Evolutionary conservation across 2,113 vertebrate genomes (phyloP), one percentile per base, ranked within the genome.

Genomic region (Dascyllus trimaculatus): DNA sequence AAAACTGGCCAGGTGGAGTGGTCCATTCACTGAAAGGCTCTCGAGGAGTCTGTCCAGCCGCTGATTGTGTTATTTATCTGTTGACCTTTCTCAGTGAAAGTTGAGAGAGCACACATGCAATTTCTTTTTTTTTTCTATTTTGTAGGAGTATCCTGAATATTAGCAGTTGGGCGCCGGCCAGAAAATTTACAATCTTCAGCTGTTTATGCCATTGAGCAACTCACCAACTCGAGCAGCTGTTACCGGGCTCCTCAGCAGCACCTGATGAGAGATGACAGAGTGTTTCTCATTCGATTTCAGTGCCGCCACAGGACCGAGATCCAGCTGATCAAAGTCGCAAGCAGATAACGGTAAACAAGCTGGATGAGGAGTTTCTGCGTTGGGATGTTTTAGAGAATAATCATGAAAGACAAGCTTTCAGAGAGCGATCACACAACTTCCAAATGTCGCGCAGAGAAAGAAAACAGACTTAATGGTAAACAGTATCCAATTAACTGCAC

Each of bases 401-500:
- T 73, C 32, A 67, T 11, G 24, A 68, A 80, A 78, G 69, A 74
- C 29, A 46, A 40, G 45, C 69, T 63, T 68, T 75, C 25, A 68
- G 21, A 82, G 67, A 21, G 21, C 19, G 51, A 49, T 51, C 1
- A 49, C 43, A 46, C 52, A 70, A 29, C 57, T 51, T 81, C 38
- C 43, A 67, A 72, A 76, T 52, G 9, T 24, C 49, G 29, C 22
- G 21, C 14, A 58, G 58, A 59, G 26, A 52, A 66, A 60, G 40
- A 73, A 66, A 78, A 83, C 53, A 81, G 54, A 21, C 32, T 73
- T 58, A 60, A 67, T 64, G 68, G 64, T 66, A 80, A 85, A 85
- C 74, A 78, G 49, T 32, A 40, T 35, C 80, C 79, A 89, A 88
- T 92, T 89, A 88, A 80, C 66, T 71, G 64, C 75, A 74, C 46